Conservation (phyloP, 2,797 vertebrate genomes). For the Sciurus carolinensis region DNA sequence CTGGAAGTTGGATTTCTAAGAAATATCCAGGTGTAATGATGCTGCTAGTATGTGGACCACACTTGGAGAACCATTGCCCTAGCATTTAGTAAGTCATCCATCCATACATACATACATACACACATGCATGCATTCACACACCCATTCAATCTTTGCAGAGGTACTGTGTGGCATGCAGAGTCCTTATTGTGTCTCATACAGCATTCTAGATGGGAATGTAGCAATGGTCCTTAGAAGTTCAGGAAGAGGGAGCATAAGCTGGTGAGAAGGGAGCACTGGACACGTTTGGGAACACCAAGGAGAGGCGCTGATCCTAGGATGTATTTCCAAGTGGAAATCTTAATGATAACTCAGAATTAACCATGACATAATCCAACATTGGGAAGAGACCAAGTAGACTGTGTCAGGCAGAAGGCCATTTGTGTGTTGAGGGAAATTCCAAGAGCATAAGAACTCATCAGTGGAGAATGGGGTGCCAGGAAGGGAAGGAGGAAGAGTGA, state of each 20-base stretch:
- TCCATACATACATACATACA: background rate
- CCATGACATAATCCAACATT: background rate
- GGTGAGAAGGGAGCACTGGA: background rate
- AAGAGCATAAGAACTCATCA: background rate
- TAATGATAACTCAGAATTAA: conserved; percentile 27
- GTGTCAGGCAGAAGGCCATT: background rate
- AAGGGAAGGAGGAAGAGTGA: background rate
- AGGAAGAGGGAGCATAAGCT: background rate
- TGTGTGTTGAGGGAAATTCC: background rate
- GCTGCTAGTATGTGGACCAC: background rate
- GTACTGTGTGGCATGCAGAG: background rate
- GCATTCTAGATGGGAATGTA: background rate
- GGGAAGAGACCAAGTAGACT: background rate
- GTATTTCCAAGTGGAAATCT: background rate
- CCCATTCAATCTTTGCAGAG: background rate
- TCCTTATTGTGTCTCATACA: background rate
- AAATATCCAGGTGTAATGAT: background rate
- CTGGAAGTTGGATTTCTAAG: conserved; percentile 19
- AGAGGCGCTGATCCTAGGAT: background rate
- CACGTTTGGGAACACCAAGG: background rate
- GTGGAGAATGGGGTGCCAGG: background rate
- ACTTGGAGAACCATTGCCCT: background rate
- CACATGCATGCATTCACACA: background rate
- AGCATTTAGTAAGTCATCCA: background rate
- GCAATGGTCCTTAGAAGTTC: background rate